Percentiles rank a stretch among this genome's conserved stretches.
These are phyloP conservation scores for Sebastes matsubarae DNA, from an alignment of 2,797 vertebrate genomes.

Conservation along the genomic window DNA sequence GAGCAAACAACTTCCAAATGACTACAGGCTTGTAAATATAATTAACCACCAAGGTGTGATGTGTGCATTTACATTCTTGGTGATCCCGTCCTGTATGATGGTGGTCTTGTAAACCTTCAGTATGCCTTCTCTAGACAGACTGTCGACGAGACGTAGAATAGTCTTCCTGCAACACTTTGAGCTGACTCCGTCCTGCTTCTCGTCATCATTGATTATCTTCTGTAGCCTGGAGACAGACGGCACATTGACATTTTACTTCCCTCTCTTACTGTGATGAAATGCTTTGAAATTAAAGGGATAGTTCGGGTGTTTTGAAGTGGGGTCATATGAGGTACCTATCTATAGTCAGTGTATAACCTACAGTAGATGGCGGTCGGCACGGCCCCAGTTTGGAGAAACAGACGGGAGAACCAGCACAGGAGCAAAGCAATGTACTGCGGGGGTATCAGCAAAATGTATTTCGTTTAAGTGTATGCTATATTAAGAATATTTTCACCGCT, in stretches of 20 bases:
- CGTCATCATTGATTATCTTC: constrained; percentile 93
- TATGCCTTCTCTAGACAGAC: constrained; percentile 88
- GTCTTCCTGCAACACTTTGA: constrained; percentile 97
- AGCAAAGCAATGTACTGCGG: too few species aligned
- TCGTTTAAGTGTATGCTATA: too few species aligned
- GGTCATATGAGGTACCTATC: not conserved
- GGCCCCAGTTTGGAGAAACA: too few species aligned
- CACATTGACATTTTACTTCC: not conserved
- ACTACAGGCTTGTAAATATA: not conserved
- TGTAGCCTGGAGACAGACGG: constrained; percentile 85
- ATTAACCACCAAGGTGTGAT: not conserved
- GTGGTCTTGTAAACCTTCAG: constrained; percentile 90
- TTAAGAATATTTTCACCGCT: too few species aligned
- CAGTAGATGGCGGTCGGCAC: too few species aligned
- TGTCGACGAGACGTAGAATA: constrained; percentile 87
- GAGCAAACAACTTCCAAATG: not conserved
- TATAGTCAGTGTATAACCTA: not conserved
- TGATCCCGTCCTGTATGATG: constrained; percentile 90
- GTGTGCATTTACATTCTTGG: constrained; percentile 84
- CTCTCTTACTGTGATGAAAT: not conserved
- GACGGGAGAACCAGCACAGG: too few species aligned
- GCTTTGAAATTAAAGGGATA: not conserved
- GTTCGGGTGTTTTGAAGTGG: not conserved
- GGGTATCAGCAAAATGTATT: too few species aligned
- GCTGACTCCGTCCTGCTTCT: constrained; percentile 89